Base-by-base conservation (phyloP, 1,140 invertebrate species). In the Pectinophora gossypiella region DNA sequence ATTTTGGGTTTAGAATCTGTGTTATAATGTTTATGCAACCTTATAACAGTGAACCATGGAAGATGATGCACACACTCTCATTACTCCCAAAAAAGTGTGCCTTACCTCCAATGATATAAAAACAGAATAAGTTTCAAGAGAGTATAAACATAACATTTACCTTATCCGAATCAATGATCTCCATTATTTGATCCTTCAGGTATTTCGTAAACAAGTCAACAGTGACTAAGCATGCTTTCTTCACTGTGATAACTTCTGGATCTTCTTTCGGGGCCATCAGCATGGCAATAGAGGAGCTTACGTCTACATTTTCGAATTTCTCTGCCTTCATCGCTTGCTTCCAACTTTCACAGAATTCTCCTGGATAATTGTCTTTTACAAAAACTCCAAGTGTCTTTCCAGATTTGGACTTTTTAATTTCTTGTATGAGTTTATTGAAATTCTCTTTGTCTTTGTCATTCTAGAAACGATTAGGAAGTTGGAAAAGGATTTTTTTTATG, bases 111-210 rank as follows among this genome's bases (percentile, higher is more conserved):
- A n/a, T n/a, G n/a, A n/a, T n/a, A n/a, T n/a, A n/a, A n/a, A n/a
- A n/a, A n/a, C n/a, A n/a, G 15, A 45, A 45, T 7, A 15, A 15
- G 3, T 16, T 40, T 40, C 3, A 40, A 15, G 7, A 40, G 6
- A 16, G 16, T 13, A 13, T 1, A 9, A 40, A 40, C 18, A 6
- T 40, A 54, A 47, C 57, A n/a, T n/a, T 74, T 88, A 97, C 96
- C 88, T 95, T 95, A 75, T 99, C 98, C 5, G 95, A 94, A 91
- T 99, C 98, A 74, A 99, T 98, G 64, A 99, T 97, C 81, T 99
- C 97, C 94, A 99, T 98, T 51, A 99, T 96, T 87, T 99, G 96
- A 87, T 98, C 96, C 86, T 97, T 97, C 5, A 99, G 90, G 88
- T 98, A 98, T 75, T 99, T 99, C 19, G 93, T 95, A 80, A 98